Base-by-base conservation (phyloP, 1,140 invertebrate species). In the Liolophura sinensis region DNA sequence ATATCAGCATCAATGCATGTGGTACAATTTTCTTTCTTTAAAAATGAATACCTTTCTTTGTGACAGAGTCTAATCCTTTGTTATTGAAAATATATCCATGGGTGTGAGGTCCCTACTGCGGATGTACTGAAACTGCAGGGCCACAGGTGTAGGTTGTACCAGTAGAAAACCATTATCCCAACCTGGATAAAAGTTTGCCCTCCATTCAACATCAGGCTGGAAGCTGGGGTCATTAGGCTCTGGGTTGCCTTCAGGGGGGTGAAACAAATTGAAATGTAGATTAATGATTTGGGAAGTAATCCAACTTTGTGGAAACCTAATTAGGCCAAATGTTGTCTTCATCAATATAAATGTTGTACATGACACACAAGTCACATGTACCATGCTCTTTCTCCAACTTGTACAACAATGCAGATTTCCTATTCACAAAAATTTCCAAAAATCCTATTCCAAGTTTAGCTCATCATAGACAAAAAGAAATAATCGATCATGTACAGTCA, bases 151-250 rank as follows among this genome's bases (percentile, higher is more conserved):
- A 6, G 64, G 62, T 22, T 65, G 63, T 60, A 72, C 65, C 20
- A 72, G 58, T 7, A 72, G 16, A 60, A 63, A 68, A 1, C 70
- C 70, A 0, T 66, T 72, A 14, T 62, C 61, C 18, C 60, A 25
- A 0, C 61, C 60, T 20, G 47, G 31, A 1, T 59, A 24, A 46
- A 64, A 64, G 48, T 27, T 63, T 14, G 66, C 70, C 14, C 70
- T 48, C 70, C 70, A 72, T 12, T 60, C 49, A 14, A 65, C 67
- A 9, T 59, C 22, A 11, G 22, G 48, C 40, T 54, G 11, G 25
- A 72, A 72, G 25, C 66, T 65, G 1, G 66, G 62, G 48, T 72
- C 70, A 40, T 68, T 68, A 16, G 63, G 52, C 25, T 68, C 66
- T 15, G 70, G 70, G 46, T 72, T 72, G 14, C 70, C 70, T 70